These are phyloP conservation scores for Stegodyphus dumicola DNA, from an alignment of 1,140 invertebrate genomes.

Conservation along the genomic window DNA sequence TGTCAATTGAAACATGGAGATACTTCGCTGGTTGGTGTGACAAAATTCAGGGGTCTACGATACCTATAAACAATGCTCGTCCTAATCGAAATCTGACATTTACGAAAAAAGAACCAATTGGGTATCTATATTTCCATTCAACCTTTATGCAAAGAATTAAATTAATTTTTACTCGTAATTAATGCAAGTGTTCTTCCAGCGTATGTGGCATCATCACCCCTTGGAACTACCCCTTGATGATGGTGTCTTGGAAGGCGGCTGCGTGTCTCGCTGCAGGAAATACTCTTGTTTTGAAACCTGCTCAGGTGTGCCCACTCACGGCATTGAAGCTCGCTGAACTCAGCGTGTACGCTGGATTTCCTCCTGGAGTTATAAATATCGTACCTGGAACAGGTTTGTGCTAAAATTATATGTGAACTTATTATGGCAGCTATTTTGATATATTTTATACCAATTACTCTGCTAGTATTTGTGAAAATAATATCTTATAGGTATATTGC, in stretches of 20 bases:
- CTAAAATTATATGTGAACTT: not conserved
- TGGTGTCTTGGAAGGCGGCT: constrained; percentile 73
- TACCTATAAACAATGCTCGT: constrained; percentile 79
- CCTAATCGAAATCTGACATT: constrained; percentile 90
- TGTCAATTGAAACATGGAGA: constrained; percentile 92
- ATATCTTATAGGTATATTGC: too few species aligned
- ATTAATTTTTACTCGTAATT: too few species aligned
- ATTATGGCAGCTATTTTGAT: too few species aligned
- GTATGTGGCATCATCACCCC: constrained; percentile 76
- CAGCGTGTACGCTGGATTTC: constrained; percentile 86
- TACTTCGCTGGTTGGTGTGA: constrained; percentile 80
- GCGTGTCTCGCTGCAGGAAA: constrained; percentile 76
- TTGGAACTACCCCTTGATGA: constrained; percentile 75
- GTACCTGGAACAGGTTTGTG: constrained; percentile 80
- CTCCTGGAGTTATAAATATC: constrained; percentile 94
- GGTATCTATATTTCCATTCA: constrained; percentile 68
- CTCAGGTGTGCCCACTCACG: constrained; percentile 81
- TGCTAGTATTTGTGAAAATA: too few species aligned
- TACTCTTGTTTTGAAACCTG: constrained; percentile 77
- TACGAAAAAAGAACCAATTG: constrained; percentile 90
- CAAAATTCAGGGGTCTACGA: constrained; percentile 72
- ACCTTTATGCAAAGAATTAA: not conserved
- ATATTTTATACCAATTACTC: too few species aligned
- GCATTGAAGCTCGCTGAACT: constrained; percentile 95
- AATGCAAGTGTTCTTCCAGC: not conserved